Percentiles rank a stretch among this genome's conserved stretches.
Conservation (phyloP, 2,888 invertebrate genomes). For the Drosophila hamatofila region DNA sequence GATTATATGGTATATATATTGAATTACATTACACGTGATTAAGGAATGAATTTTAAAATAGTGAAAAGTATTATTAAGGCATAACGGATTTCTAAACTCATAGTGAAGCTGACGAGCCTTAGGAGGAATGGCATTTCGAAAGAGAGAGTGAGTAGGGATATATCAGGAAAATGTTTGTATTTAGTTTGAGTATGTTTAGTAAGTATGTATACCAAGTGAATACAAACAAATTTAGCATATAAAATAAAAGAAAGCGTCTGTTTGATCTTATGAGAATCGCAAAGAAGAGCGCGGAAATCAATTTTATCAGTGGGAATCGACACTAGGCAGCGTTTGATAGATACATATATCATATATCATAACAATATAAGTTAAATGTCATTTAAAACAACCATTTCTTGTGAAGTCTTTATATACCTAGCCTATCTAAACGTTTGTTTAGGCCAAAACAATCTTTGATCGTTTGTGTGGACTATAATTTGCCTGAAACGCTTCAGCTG, state of each 20-base stretch:
- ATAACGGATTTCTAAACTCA: background rate
- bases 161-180: too few relatives aligned
- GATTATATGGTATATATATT: background rate
- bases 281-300: background rate
- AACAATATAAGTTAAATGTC: background rate
- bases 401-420: background rate
- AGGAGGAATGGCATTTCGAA: too few relatives aligned
- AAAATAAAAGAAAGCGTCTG: background rate
- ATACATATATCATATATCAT: background rate
- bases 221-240: too few relatives aligned
- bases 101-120: background rate
- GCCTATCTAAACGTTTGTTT: background rate
- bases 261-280: background rate
- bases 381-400: background rate
- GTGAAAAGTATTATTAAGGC: too few relatives aligned
- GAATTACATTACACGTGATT: background rate
- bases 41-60: too few relatives aligned
- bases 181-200: background rate
- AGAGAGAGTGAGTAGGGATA: too few relatives aligned
- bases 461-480: slow-evolving; percentile 4
- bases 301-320: background rate
- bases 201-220: background rate
- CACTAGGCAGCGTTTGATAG: too few relatives aligned
- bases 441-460: background rate
- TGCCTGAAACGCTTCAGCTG: background rate